Conservation (phyloP, 1,140 invertebrate genomes). For the Calliphora vicina region DNA sequence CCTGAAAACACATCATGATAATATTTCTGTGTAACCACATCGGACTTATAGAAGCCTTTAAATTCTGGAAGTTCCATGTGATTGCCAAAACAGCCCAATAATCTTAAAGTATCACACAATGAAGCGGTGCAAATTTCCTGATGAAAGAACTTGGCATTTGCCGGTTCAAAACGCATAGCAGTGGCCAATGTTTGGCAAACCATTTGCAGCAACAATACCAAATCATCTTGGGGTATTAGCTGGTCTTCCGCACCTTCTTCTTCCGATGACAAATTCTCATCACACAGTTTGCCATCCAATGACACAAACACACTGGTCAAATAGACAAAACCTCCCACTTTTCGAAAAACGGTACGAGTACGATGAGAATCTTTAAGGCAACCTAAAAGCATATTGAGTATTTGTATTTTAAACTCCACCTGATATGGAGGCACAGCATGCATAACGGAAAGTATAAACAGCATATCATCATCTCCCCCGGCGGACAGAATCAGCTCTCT, state of each 20-base stretch:
- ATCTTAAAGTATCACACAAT: slow-evolving; percentile 88
- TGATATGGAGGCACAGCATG: slow-evolving; percentile 84
- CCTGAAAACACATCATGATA: slow-evolving; percentile 79
- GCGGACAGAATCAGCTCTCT: slow-evolving; percentile 88
- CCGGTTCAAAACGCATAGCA: slow-evolving; percentile 98
- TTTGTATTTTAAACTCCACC: slow-evolving; percentile 86
- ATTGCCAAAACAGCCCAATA: slow-evolving; percentile 88
- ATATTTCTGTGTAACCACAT: slow-evolving; percentile 53
- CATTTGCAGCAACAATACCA: slow-evolving; percentile 80
- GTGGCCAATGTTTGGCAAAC: slow-evolving; percentile 96
- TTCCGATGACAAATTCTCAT: slow-evolving; percentile 30
- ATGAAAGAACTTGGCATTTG: slow-evolving; percentile 98
- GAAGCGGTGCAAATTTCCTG: slow-evolving; percentile 94
- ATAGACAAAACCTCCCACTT: slow-evolving; percentile 97
- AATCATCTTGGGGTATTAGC: slow-evolving; percentile 65
- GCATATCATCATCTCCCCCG: slow-evolving; percentile 96
- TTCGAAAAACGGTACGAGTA: slow-evolving; percentile 94
- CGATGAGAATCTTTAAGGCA: slow-evolving; percentile 94
- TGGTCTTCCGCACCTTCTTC: slow-evolving; percentile 21
- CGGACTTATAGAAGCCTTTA: slow-evolving; percentile 45
- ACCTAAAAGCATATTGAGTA: slow-evolving; percentile 86
- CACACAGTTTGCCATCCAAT: slow-evolving; percentile 83
- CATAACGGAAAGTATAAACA: slow-evolving; percentile 87
- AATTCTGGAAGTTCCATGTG: slow-evolving; percentile 66
- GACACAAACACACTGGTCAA: slow-evolving; percentile 95